These are phyloP conservation scores for Urosaurus nigricauda DNA, from an alignment of 2,797 vertebrate species.

Conservation along the genomic window DNA sequence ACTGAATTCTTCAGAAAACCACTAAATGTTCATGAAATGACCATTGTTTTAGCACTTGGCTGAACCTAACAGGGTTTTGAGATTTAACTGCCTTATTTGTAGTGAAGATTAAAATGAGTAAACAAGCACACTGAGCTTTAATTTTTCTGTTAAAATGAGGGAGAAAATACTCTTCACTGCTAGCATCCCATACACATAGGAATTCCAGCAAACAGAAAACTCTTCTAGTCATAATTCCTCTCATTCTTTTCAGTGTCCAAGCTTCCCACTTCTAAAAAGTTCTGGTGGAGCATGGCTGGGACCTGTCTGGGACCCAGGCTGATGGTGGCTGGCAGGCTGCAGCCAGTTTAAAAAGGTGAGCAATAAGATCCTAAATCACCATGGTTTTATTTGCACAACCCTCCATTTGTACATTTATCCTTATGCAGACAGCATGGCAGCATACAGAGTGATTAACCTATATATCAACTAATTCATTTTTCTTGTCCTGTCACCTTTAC, in stretches of 20 bases:
- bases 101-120: not conserved
- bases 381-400: not conserved
- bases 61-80: constrained; percentile 23
- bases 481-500: not conserved
- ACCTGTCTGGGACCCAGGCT: no score
- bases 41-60: not conserved
- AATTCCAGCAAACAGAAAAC: not conserved
- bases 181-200: not conserved
- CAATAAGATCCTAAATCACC: no score
- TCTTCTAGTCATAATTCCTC: not conserved
- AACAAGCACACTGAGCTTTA: not conserved
- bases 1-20: constrained; percentile 45
- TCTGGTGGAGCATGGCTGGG: no score
- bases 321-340: no score
- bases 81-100: not conserved
- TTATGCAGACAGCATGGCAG: not conserved
- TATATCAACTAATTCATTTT: not conserved
- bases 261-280: no score
- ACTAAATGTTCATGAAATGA: constrained; percentile 31
- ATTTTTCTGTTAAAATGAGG: not conserved
- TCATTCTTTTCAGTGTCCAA: not conserved
- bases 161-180: not conserved
- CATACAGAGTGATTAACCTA: no score
- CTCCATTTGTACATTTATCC: not conserved
- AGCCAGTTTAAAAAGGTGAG: no score